Base-by-base conservation (phyloP, 2,888 invertebrate genomes). In the Lysandra coridon region DNA sequence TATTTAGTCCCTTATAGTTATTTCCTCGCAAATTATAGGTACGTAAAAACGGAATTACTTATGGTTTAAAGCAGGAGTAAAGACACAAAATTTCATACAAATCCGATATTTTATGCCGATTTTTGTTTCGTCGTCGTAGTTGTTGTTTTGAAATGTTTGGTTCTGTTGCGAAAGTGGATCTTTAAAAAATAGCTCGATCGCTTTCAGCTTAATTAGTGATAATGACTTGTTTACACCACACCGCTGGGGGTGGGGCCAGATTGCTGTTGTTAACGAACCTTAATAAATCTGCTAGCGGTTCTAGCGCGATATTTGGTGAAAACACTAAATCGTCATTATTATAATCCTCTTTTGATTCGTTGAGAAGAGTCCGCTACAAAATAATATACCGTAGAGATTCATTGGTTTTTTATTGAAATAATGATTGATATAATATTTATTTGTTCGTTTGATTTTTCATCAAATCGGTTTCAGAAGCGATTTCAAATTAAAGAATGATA, bases 211-310 rank as follows among this genome's bases (percentile, higher is more conserved):
- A 64, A 64, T 64, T 64, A 64, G 64, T 64, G 30, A 33, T 53
- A 33, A 76, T 76, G 49, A 53, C 76, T 76, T 57, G 76, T 76
- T 53, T 49, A 33, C 23, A 33, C 30, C 53, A 76, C 4, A 76
- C 14, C 1, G 53, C 30, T 5, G 44, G 87, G 87, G 84, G 85
- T 85, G 83, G 84, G 81, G 84, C 86, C 85, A 84, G 85, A 87
- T 85, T 85, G 87, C 85, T 89, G 87, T 86, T 85, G 90, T 89
- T 89, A 88, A 91, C 91, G 88, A 88, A 86, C 84, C 87, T 85
- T 87, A 88, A 89, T 88, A 90, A 89, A 85, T 87, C 86, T 84
- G 84, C 85, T 85, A 84, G 86, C 85, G 84, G 84, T 84, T 83
- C 82, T 84, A 83, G 82, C 84, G 84, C 84, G 85, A 83, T 83